Evolutionary conservation across 1,140 invertebrate genomes (phyloP).

Genomic region (Chironomus tepperi): DNA sequence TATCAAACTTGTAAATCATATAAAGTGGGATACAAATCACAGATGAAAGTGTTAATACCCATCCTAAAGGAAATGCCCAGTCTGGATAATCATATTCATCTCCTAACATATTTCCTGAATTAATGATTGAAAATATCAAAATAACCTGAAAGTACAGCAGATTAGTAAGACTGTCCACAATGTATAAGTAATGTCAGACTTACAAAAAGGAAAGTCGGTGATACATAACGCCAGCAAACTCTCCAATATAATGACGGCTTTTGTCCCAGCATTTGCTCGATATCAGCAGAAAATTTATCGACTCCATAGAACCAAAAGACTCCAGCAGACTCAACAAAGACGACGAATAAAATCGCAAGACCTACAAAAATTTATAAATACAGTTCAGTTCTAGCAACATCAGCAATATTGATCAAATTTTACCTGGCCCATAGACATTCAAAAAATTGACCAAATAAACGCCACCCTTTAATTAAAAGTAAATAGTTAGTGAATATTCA

Average conservation of each 20-base stretch:
- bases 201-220: slow-evolving; percentile 71
- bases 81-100: slow-evolving; percentile 80
- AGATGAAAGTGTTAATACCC: slow-evolving; percentile 84
- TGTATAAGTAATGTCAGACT: slow-evolving; percentile 27
- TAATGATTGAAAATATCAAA: slow-evolving; percentile 81
- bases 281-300: slow-evolving; percentile 76
- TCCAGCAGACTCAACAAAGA: slow-evolving; percentile 91
- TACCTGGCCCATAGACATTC: slow-evolving; percentile 84
- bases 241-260: slow-evolving; percentile 83
- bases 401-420: not conserved
- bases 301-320: slow-evolving; percentile 96
- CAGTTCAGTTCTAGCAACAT: not conserved
- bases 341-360: slow-evolving; percentile 91
- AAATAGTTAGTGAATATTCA: slow-evolving; percentile 26
- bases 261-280: slow-evolving; percentile 85
- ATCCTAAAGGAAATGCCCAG: slow-evolving; percentile 85
- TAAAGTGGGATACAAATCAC: slow-evolving; percentile 85
- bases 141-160: slow-evolving; percentile 71
- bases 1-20: slow-evolving; percentile 71
- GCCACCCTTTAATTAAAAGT: slow-evolving; percentile 56
- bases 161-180: too few species aligned
- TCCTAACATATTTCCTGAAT: slow-evolving; percentile 80
- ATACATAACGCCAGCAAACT: slow-evolving; percentile 86
- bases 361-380: slow-evolving; percentile 34
- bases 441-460: slow-evolving; percentile 91